Percentiles rank a stretch among this genome's conserved stretches.
phyloP scores from a whole-genome alignment of 1,140 invertebrate species.

The Drosophila sp. region DNA sequence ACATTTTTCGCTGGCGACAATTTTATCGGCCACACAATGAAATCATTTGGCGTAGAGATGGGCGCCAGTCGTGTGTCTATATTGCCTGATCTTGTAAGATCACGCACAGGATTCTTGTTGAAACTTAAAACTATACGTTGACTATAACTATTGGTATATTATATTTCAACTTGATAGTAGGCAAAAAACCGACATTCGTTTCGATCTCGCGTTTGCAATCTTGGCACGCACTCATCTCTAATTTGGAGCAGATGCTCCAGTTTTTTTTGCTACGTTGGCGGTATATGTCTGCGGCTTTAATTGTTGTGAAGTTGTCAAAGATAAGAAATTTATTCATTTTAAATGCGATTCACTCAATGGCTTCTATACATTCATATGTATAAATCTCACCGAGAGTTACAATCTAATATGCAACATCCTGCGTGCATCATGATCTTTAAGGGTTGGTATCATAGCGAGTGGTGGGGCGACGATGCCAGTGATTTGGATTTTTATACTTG shows the following conservation, averaged over 20 bases:
- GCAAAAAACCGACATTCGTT: background rate
- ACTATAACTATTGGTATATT: no score
- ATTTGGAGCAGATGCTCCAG: background rate
- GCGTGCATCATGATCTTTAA: conserved; percentile 1
- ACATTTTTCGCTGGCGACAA: conserved; percentile 80
- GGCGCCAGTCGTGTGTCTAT: conserved; percentile 18
- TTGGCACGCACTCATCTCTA: conserved; percentile 12
- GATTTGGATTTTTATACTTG: conserved; percentile 53
- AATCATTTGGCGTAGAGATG: conserved; percentile 67
- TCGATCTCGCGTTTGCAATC: background rate
- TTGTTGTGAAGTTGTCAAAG: conserved; percentile 22
- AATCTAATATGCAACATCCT: conserved; percentile 14
- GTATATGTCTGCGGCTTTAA: conserved; percentile 56
- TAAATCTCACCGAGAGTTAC: background rate
- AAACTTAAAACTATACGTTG: background rate
- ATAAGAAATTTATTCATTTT: conserved; percentile 30
- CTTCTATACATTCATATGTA: background rate
- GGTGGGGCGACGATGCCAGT: conserved; percentile 47
- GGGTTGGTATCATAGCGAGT: conserved; percentile 27
- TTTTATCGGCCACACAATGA: conserved; percentile 82
- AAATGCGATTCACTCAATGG: background rate
- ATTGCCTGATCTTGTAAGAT: background rate
- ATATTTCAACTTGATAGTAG: no score
- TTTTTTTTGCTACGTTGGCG: conserved; percentile 55
- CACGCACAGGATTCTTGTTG: background rate